Conservation (phyloP, 2,797 vertebrate species). For the Gephyroberyx darwinii region DNA sequence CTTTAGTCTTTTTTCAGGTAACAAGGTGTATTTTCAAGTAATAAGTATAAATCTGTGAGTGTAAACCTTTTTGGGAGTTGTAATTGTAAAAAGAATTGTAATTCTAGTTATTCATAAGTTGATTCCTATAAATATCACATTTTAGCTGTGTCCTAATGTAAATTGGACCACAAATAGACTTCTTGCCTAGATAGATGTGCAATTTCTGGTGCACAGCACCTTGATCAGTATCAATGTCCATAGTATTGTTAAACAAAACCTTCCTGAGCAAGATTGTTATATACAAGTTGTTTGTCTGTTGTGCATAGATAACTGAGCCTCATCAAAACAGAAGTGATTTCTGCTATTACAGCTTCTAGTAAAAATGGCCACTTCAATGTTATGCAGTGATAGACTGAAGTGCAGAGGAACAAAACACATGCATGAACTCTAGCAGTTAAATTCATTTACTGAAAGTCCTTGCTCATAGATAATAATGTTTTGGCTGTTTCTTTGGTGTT, state of each 20-base stretch:
- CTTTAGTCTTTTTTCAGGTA: background rate
- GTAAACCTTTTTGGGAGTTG: background rate
- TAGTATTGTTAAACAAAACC: background rate
- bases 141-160: background rate
- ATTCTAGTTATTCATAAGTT: background rate
- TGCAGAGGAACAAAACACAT: background rate
- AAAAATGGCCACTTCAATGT: background rate
- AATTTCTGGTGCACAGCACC: conserved; percentile 1
- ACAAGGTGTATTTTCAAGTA: background rate
- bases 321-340: conserved; percentile 13
- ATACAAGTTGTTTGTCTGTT: conserved; percentile 15
- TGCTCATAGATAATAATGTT: background rate
- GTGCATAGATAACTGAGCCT: conserved; percentile 20
- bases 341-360: background rate
- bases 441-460: conserved; percentile 28
- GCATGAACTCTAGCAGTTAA: background rate
- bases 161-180: conserved; percentile 4
- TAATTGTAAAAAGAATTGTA: background rate
- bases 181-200: conserved; percentile 8
- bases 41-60: background rate
- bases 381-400: background rate
- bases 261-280: conserved; percentile 45
- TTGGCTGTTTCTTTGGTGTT: conserved; percentile 41
- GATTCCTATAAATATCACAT: conserved; percentile 24
- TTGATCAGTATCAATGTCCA: background rate